phyloP scores from a whole-genome alignment of 2,113 vertebrate genomes.

The Centrocercus urophasianus region DNA sequence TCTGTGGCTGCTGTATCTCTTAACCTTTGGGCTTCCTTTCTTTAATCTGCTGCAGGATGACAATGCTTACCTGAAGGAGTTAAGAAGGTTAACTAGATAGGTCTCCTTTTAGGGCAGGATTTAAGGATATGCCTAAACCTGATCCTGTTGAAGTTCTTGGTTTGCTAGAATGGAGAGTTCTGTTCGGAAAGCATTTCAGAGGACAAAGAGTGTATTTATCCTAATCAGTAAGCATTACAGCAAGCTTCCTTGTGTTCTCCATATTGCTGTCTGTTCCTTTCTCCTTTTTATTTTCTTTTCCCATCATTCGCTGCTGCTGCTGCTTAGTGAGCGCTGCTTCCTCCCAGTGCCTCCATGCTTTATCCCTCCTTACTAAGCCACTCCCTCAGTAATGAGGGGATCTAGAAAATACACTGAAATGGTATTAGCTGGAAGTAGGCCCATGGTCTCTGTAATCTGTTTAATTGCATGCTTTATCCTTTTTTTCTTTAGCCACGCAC shows the following conservation, averaged over 20 bases:
- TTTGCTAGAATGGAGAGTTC: neutral
- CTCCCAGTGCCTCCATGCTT: conserved; percentile 5
- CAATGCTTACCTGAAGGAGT: conserved; percentile 2
- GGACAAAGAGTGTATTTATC: neutral
- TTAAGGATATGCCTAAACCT: conserved; percentile 3
- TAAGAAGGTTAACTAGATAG: neutral
- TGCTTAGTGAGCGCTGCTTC: neutral
- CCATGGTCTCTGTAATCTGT: neutral
- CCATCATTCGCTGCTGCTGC: neutral
- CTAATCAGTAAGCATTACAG: neutral
- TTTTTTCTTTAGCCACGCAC: neutral
- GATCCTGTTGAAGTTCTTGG: neutral
- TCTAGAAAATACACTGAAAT: conserved; percentile 46
- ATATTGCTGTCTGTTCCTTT: neutral
- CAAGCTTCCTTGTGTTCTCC: neutral
- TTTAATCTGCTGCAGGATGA: neutral
- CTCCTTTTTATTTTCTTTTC: neutral
- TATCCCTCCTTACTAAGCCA: neutral
- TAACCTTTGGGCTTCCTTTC: neutral
- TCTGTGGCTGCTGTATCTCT: neutral
- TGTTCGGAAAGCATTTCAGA: conserved; percentile 3
- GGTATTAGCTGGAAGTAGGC: conserved; percentile 7
- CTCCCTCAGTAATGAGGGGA: neutral
- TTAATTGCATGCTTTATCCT: conserved; percentile 12
- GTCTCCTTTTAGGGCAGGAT: conserved; percentile 34